Conservation (phyloP, 2,797 vertebrate genomes). For the Rallus crepitans region DNA sequence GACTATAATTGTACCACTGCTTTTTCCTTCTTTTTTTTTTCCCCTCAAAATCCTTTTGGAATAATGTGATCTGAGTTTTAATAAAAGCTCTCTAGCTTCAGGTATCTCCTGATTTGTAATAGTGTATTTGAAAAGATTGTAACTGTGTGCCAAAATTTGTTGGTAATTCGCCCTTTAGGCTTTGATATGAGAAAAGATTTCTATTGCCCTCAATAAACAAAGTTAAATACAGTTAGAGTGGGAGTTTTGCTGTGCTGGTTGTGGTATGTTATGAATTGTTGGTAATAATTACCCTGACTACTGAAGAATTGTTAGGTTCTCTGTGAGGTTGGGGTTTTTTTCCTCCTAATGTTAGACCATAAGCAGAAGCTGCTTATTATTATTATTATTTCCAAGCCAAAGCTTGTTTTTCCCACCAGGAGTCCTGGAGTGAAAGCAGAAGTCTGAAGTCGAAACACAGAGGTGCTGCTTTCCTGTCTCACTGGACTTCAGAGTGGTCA, state of each 20-base stretch:
- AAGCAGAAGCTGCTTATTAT: constrained; percentile 26
- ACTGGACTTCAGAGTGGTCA: not conserved
- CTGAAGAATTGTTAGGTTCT: constrained; percentile 9
- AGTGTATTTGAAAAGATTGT: constrained; percentile 16
- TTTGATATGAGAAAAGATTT: constrained; percentile 39
- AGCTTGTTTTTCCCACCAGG: not conserved
- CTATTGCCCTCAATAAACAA: constrained; percentile 40
- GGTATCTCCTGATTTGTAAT: not conserved
- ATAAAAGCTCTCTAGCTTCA: constrained; percentile 28
- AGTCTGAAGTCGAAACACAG: not conserved
- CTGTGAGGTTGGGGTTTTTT: not conserved
- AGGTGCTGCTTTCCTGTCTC: not conserved
- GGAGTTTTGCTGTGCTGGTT: constrained; percentile 43
- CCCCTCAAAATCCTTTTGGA: not conserved
- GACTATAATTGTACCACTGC: not conserved
- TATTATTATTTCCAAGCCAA: constrained; percentile 12
- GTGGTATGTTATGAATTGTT: constrained; percentile 44
- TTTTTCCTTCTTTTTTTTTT: not conserved
- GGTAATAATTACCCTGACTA: constrained; percentile 28
- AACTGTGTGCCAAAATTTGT: constrained; percentile 13
- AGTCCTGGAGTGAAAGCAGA: not conserved
- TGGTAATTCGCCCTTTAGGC: constrained; percentile 8
- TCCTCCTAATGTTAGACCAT: not conserved
- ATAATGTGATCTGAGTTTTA: constrained; percentile 29
- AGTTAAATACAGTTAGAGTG: constrained; percentile 36